Evolutionary conservation across 2,888 invertebrate species (phyloP).

Genomic region (Lasioglossum figueresi): DNA sequence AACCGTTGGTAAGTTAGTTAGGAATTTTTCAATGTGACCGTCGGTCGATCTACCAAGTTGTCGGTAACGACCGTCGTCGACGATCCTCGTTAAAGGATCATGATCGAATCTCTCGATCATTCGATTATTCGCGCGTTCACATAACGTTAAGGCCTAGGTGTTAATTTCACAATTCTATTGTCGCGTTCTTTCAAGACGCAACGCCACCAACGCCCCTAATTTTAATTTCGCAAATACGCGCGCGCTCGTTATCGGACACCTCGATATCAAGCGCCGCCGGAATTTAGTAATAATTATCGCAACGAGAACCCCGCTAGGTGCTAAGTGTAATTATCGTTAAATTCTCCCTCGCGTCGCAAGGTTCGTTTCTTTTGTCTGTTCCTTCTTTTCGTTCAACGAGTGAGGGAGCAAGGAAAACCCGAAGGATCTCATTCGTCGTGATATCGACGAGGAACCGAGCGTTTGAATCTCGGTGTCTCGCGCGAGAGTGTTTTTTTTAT

Average conservation of each 20-base stretch:
- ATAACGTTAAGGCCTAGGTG: slow-evolving; percentile 61
- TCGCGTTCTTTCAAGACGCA: neutral
- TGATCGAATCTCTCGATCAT: slow-evolving; percentile 15
- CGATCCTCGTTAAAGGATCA: slow-evolving; percentile 20
- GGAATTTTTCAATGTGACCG: slow-evolving; percentile 55
- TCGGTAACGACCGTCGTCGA: slow-evolving; percentile 26
- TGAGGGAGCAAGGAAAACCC: slow-evolving; percentile 38
- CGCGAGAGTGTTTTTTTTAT: neutral
- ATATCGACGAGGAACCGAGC: slow-evolving; percentile 33
- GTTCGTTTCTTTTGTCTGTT: slow-evolving; percentile 19
- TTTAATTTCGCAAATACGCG: slow-evolving; percentile 4
- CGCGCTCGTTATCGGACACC: neutral
- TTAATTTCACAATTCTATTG: slow-evolving; percentile 38
- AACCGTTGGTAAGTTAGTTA: slow-evolving; percentile 63
- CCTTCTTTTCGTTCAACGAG: slow-evolving; percentile 5
- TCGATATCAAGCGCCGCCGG: slow-evolving; percentile 7
- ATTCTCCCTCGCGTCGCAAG: slow-evolving; percentile 20
- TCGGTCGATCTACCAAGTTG: slow-evolving; percentile 42
- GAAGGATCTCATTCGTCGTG: slow-evolving; percentile 65
- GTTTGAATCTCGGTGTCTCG: slow-evolving; percentile 26
- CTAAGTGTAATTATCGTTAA: slow-evolving; percentile 67
- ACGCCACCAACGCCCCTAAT: neutral
- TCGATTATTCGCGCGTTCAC: slow-evolving; percentile 28
- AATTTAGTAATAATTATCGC: slow-evolving; percentile 39
- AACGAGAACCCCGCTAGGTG: slow-evolving; percentile 69